Base-by-base conservation (phyloP, 2,888 invertebrate genomes). In the Helleia helle region DNA sequence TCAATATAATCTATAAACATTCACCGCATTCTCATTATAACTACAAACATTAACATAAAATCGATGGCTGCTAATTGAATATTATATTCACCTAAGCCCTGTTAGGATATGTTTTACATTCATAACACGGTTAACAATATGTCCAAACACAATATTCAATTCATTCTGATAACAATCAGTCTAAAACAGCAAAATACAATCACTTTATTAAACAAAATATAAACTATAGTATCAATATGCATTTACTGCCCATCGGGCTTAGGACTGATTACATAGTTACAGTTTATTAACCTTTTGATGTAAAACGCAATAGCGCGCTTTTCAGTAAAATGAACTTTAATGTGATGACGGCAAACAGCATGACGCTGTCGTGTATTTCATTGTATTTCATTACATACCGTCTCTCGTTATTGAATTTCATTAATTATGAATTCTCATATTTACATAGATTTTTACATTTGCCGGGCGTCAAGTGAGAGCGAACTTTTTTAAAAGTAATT, bases 1-100 rank as follows among this genome's bases (percentile, higher is more conserved):
- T 30, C 15, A 30, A 30, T 30, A 30, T 30, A 30, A 30, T 15
- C 30, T 30, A 30, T 30, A 30, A 30, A 30, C 30, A 30, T 15
- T 30, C 30, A 15, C 30, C 30, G 30, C 14, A 15, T 30, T 30
- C 30, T 30, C 30, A 30, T 30, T 30, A 30, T 30, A 22, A 34
- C 12, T 17, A 34, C 34, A 34, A 34, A 34, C 22, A 34, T 34
- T 34, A 18, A 34, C 11, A 34, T 34, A 17, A 17, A 18, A 34
- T 34, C 11, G 34, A 34, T 34, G 34, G 18, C 34, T 8, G 11
- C 18, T 34, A 18, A 17, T 34, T 17, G 34, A 34, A 30, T 30
- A n/a, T n/a, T n/a, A 15, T n/a, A n/a, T n/a, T n/a, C 30, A 30
- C 30, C 30, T 30, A 30, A 30, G 30, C 30, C 30, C 9, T 30